Percentiles rank a stretch among this genome's conserved stretches.
Evolutionary conservation across 2,888 invertebrate species (phyloP).

Genomic region (Philhelius pedissequus): DNA sequence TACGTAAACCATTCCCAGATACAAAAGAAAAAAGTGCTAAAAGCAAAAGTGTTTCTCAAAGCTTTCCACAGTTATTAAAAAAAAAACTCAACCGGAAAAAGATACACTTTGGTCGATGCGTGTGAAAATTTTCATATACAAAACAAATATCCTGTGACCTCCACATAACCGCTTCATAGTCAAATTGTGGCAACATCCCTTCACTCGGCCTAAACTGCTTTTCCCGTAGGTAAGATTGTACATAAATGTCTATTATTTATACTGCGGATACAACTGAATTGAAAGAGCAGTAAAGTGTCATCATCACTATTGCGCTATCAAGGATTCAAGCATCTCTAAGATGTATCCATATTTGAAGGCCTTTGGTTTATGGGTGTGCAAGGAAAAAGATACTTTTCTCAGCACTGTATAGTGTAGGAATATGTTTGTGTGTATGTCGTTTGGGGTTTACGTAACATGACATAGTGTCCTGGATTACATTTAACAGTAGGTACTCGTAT

Average conservation of each 20-base stretch:
- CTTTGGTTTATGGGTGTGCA: slow-evolving; percentile 25
- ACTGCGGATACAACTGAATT: slow-evolving; percentile 26
- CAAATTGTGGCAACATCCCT: neutral
- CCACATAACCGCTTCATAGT: slow-evolving; percentile 39
- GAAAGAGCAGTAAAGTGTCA: slow-evolving; percentile 1
- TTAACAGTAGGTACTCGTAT: slow-evolving; percentile 9
- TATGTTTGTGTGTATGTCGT: slow-evolving; percentile 41
- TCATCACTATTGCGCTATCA: neutral
- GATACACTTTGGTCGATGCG: slow-evolving; percentile 31
- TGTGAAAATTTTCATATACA: slow-evolving; percentile 44
- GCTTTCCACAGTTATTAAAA: slow-evolving; percentile 5
- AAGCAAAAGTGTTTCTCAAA: slow-evolving; percentile 48
- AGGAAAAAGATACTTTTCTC: slow-evolving; percentile 25
- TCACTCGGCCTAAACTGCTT: neutral
- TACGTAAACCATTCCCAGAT: neutral
- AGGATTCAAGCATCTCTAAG: slow-evolving; percentile 9
- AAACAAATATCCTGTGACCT: slow-evolving; percentile 58
- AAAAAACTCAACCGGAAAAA: slow-evolving; percentile 18
- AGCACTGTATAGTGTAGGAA: no score
- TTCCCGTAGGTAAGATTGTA: slow-evolving; percentile 52
- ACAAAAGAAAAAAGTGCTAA: neutral
- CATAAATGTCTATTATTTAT: slow-evolving; percentile 26
- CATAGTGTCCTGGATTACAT: slow-evolving; percentile 66
- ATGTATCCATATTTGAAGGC: slow-evolving; percentile 24
- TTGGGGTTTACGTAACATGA: slow-evolving; percentile 65